Evolutionary conservation across 2,888 invertebrate genomes (phyloP), one percentile per base, ranked within the genome.

Genomic region (Drosophila eohydei): DNA sequence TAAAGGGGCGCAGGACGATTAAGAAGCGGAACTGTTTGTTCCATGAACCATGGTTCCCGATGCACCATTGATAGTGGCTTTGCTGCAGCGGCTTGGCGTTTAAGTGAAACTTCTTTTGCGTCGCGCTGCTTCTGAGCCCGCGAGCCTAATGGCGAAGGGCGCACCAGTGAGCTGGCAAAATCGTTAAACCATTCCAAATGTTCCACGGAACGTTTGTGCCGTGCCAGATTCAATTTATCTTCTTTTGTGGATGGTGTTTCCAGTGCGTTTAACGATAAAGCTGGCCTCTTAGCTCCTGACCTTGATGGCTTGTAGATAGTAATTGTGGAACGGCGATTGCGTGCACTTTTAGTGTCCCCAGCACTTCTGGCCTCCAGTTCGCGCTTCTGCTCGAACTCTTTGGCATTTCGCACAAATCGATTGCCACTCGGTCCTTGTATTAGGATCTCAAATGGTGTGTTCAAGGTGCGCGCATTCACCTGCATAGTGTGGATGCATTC

Each of bases 361-460:
- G 56, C 55, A 43, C 54, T 74, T 5, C 63, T 63, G 11, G 43
- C 28, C n/a, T 65, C 63, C 57, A 68, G 16, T 6, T 81, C 67
- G 1, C 56, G 36, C 9, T 89, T 89, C 72, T 92, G 89, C n/a
- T 92, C 92, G 43, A 91, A 92, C 58, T 90, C 86, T 3, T 84
- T 64, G 14, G 93, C 93, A 55, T 90, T 92, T n/a, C 88, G 90
- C 1, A 93, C 83, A 56, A 93, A 92, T 3, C 87, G 81, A 74
- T 91, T 92, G 7, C 69, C 78, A 58, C 85, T 92, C 0, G 93
- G 92, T 34, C 93, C 93, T 64, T 93, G 93, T 48, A 93, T 92
- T 9, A 93, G 78, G 3, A 93, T 86, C 56, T 93, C 91, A 62
- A 91, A 93, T 6, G 93, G 92, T 3, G 90, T 65, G 6, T 87